These are phyloP conservation scores for Mesocentrotus franciscanus DNA, from an alignment of 53 echinoderm and acorn worm species.

Conservation along the genomic window DNA sequence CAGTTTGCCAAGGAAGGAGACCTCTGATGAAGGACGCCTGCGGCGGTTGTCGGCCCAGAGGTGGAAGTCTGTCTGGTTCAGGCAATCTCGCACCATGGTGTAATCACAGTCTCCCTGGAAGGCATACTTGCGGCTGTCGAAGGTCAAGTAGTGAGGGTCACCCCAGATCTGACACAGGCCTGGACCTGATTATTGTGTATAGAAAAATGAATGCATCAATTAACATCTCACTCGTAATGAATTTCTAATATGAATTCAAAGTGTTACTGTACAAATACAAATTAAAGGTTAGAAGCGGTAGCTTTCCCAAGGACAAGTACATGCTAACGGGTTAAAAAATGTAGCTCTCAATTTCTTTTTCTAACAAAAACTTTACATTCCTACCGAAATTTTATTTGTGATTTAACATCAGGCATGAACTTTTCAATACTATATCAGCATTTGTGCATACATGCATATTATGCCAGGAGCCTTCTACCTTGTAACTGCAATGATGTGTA, in stretches of 20 bases:
- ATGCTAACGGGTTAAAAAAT: too few species aligned
- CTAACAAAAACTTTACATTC: too few species aligned
- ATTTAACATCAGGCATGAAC: too few species aligned
- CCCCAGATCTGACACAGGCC: constrained; percentile 73
- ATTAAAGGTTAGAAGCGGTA: too few species aligned
- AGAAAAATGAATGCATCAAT: background rate
- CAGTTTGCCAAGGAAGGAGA: constrained; percentile 72
- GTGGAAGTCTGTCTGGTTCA: constrained; percentile 62
- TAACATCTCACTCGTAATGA: background rate
- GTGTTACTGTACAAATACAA: background rate
- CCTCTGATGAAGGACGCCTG: constrained; percentile 66
- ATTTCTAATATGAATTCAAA: background rate
- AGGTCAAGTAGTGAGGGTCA: constrained; percentile 76
- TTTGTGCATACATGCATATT: too few species aligned
- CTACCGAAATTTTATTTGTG: too few species aligned
- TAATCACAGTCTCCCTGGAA: constrained; percentile 83
- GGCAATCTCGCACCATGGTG: constrained; percentile 60
- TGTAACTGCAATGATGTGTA: too few species aligned
- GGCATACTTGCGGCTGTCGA: constrained; percentile 70
- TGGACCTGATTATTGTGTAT: constrained; percentile 17
- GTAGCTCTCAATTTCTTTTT: background rate
- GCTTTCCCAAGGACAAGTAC: too few species aligned
- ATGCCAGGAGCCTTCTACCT: too few species aligned
- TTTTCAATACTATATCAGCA: too few species aligned
- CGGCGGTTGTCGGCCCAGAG: constrained; percentile 74